Evolutionary conservation across 2,888 invertebrate genomes (phyloP).

Genomic region (Tetragonula carbonaria): DNA sequence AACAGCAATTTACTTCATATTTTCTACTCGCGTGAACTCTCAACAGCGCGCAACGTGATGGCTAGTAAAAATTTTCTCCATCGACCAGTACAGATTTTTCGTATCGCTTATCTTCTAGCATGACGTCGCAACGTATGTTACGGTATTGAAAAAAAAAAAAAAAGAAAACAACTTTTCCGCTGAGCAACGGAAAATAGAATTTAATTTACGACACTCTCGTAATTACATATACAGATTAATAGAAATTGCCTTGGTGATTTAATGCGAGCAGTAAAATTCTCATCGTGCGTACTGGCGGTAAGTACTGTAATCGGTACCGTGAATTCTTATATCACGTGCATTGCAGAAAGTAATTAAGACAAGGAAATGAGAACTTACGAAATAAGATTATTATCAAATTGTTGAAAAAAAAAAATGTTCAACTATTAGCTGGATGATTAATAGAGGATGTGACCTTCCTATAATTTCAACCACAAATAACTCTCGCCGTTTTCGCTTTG

Average conservation of each 20-base stretch:
- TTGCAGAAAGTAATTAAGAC: neutral
- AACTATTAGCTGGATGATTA: neutral
- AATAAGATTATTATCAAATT: neutral
- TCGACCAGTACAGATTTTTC: neutral
- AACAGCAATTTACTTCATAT: neutral
- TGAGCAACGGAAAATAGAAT: neutral
- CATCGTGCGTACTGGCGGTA: neutral
- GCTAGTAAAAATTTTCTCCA: slow-evolving; percentile 2
- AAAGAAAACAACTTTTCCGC: neutral
- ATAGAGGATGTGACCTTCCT: neutral
- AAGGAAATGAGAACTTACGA: slow-evolving; percentile 6
- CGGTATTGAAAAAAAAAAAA: no score
- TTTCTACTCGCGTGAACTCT: slow-evolving; percentile 4
- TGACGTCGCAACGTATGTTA: neutral
- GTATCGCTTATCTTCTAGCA: neutral
- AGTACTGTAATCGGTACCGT: neutral
- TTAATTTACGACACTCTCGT: neutral
- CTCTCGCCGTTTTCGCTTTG: neutral
- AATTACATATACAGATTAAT: neutral
- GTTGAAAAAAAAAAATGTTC: neutral
- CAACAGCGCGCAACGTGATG: neutral
- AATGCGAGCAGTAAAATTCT: neutral
- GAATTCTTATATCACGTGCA: neutral
- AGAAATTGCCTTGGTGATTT: neutral
- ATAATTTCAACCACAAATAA: neutral